Evolutionary conservation across 1,140 invertebrate species (phyloP), one percentile per base, ranked within the genome.

Genomic region (Leptinotarsa defecta): DNA sequence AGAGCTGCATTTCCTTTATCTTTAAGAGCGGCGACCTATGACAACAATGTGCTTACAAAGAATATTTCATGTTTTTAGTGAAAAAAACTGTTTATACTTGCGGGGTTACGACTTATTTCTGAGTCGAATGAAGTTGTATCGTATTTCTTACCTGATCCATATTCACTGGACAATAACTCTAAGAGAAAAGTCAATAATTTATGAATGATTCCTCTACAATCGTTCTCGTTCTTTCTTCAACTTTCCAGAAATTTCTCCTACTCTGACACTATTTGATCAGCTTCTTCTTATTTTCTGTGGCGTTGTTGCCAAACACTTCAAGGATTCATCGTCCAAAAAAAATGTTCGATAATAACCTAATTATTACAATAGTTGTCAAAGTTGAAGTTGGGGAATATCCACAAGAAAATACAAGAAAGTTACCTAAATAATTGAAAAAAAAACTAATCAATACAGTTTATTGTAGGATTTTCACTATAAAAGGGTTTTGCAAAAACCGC

Each of bases 1-100:
- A 96, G 87, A 11, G 94, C 94, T 19, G 89, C 88, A 85, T 97
- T 97, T 52, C 95, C 96, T 86, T 93, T 91, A 80, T 95, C 94
- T 85, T 96, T 96, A 74, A 96, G 88, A 81, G 87, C 88, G 80
- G 90, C 89, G 69, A 94, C 93, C 94, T 96, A 74, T 57, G 17
- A 57, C 52, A 57, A 57, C 52, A 57, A 57, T 57, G 52, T 57
- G 52, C 52, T 57, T 8, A 17, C n/a, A 17, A 57, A 57, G 34
- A 8, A 43, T 57, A 57, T 15, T 57, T n/a, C n/a, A 57, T 57
- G 52, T 57, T 57, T 57, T 8, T 19, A 0, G 1, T 57, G 52
- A 57, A 57, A 57, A 57, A 19, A 43, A 11, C n/a, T 57, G n/a
- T 8, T 17, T 0, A 57, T n/a, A 57, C 15, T 57, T 17, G n/a